Conservation (phyloP, 2,888 invertebrate genomes). For the Amiota communis region DNA sequence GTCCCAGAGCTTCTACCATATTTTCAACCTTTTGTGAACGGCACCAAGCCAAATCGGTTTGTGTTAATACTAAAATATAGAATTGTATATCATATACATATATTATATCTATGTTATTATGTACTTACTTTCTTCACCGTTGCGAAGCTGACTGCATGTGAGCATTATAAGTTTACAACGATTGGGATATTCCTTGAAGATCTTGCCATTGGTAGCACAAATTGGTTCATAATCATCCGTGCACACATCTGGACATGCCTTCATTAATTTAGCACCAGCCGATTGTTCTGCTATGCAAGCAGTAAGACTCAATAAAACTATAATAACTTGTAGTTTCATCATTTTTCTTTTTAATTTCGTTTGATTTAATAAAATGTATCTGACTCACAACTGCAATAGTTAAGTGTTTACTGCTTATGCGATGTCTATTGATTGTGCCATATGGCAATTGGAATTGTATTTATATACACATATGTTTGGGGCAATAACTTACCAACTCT, state of each 20-base stretch:
- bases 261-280: conserved; percentile 47
- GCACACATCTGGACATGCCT: conserved; percentile 61
- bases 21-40: conserved; percentile 56
- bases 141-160: conserved; percentile 62
- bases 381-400: too few species aligned
- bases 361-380: too few species aligned
- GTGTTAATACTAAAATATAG: conserved; percentile 53
- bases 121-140: conserved; percentile 51
- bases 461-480: conserved; percentile 3
- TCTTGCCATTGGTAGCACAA: conserved; percentile 62
- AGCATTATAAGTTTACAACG: conserved; percentile 54
- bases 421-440: neutral
- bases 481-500: too few species aligned
- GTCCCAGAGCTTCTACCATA: too few species aligned
- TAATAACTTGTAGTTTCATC: neutral
- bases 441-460: neutral
- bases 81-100: too few species aligned
- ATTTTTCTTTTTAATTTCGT: neutral
- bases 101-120: too few species aligned
- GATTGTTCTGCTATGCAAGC: conserved; percentile 45
- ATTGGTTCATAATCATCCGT: conserved; percentile 55
- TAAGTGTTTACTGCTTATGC: neutral
- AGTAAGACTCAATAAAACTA: conserved; percentile 42
- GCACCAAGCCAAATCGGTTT: conserved; percentile 65
- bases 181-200: conserved; percentile 61